Conservation (phyloP, 2,113 vertebrate species). For the Calyptomena viridis region DNA sequence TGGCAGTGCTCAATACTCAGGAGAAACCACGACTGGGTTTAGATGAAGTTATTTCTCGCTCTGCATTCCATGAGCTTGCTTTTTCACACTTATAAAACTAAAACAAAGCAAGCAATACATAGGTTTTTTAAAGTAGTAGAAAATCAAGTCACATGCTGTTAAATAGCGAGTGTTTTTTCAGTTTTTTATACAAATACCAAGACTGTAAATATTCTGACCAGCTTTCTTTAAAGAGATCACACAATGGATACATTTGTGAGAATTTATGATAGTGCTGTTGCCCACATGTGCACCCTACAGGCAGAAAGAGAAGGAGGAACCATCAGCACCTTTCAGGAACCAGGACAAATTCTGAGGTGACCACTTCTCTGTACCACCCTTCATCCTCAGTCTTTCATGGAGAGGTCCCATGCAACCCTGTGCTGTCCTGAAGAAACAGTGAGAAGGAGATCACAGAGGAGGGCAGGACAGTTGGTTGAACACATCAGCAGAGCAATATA, state of each 20-base stretch:
- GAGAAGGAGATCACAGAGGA: background rate
- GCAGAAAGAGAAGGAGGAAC: background rate
- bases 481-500: background rate
- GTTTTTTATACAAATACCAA: background rate
- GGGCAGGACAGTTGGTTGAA: background rate
- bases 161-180: background rate
- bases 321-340: background rate
- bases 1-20: background rate
- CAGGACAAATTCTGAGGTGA: background rate
- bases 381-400: background rate
- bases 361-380: background rate
- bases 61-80: background rate
- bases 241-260: background rate
- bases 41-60: background rate
- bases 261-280: background rate
- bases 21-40: background rate
- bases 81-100: background rate
- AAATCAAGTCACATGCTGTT: background rate
- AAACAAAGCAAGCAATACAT: background rate
- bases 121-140: background rate
- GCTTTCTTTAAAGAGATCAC: background rate
- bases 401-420: background rate
- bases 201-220: background rate
- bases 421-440: background rate
- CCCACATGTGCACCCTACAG: background rate